Percentiles rank a stretch among this genome's conserved stretches.
phyloP scores from a whole-genome alignment of 1,140 invertebrate species.

The Sycophila sp. region DNA sequence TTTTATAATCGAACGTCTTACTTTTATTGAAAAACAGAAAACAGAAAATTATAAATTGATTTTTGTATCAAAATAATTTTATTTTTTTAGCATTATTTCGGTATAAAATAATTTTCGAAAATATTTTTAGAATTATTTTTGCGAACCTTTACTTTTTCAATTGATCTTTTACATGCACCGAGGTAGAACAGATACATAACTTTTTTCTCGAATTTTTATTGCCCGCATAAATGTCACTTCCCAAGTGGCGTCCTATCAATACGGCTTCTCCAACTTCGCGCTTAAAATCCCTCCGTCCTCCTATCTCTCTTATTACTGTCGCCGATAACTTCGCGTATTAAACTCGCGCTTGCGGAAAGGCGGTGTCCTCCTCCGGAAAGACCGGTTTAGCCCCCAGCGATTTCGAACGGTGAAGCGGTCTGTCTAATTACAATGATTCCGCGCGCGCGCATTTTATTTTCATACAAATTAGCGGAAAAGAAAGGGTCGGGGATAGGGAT shows the following conservation, averaged over 20 bases:
- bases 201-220: too few species aligned
- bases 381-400: background rate
- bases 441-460: conserved; percentile 26
- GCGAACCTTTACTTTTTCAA: background rate
- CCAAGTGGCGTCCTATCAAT: background rate
- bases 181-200: too few species aligned
- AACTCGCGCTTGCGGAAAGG: background rate
- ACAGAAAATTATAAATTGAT: too few species aligned
- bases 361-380: background rate
- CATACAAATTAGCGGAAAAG: conserved; percentile 27
- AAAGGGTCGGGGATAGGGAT: background rate
- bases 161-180: too few species aligned
- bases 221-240: too few species aligned
- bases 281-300: background rate
- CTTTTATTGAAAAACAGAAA: too few species aligned
- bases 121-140: too few species aligned
- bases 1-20: too few species aligned
- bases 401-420: background rate
- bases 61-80: too few species aligned
- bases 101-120: too few species aligned
- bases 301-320: background rate
- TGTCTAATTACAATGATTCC: conserved; percentile 27
- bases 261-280: background rate
- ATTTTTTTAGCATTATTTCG: too few species aligned
- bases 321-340: background rate